Base-by-base conservation (phyloP, 2,113 vertebrate genomes). In the Neodontobutis hainanensis region DNA sequence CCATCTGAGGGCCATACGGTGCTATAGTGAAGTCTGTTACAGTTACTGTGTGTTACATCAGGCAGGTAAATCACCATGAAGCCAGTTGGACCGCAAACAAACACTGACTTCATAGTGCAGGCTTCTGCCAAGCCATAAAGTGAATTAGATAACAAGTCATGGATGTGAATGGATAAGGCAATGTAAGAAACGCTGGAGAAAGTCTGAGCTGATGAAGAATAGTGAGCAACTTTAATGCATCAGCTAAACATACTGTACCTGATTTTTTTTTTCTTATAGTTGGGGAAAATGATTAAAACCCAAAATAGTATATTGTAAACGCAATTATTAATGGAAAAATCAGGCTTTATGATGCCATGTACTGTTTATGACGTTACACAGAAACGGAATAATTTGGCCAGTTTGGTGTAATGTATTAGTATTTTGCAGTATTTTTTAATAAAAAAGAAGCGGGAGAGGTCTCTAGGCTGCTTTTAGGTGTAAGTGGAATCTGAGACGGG, bases 71-170 rank as follows among this genome's bases (percentile, higher is more conserved):
- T 70, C 57, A 68, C 67, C 69, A 65, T 38, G 47, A 57, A 64
- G 78, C 76, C 80, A 83, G 68, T 68, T 88, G 82, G 84, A 81
- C 55, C n/a, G 34, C 56, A 80, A 65, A 80, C 82, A 82, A 81
- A 69, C 52, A 40, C 45, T 78, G 80, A 75, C 68, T 81, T 86
- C 77, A 77, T 76, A 58, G 11, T 46, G 65, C 42, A 40, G 40
- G 34, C 44, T 14, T 44, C 43, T 72, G 75, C 73, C 73, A 84
- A 81, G 71, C 5, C 0, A 74, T 70, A 69, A 78, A 78, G 36
- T 53, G 32, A 68, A 56, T 70, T 70, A 68, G 48, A 62, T 52
- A 57, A 68, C 7, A 12, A 71, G 6, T 43, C 43, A 40, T 63
- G 68, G 60, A 73, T 56, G 10, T 65, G 16, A 47, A 63, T 64